phyloP scores from a whole-genome alignment of 1,140 invertebrate species.

The Polypedilum vanderplanki region DNA sequence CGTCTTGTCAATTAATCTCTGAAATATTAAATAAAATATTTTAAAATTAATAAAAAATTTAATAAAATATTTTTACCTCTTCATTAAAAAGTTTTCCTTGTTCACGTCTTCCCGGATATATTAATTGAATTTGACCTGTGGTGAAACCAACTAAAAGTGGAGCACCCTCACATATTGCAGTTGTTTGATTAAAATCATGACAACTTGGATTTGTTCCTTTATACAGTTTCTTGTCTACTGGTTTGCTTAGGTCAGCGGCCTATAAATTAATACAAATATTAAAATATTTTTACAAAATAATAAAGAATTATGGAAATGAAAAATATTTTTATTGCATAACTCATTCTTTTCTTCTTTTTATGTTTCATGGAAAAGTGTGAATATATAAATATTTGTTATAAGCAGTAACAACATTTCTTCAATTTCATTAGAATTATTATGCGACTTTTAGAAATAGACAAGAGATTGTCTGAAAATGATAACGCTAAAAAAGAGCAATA shows the following conservation, averaged over 20 bases:
- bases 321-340: too few relatives aligned
- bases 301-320: too few relatives aligned
- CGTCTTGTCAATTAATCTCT: conserved; percentile 96
- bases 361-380: too few relatives aligned
- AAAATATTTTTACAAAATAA: conserved; percentile 19
- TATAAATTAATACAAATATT: conserved; percentile 44
- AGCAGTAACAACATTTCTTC: too few relatives aligned
- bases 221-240: conserved; percentile 95
- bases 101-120: conserved; percentile 95
- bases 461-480: not conserved
- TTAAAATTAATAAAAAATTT: too few relatives aligned
- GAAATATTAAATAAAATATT: conserved; percentile 35
- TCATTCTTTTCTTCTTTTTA: too few relatives aligned
- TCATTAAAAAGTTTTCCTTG: conserved; percentile 95
- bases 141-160: conserved; percentile 92
- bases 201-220: conserved; percentile 98
- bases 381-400: too few relatives aligned
- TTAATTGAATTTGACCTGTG: conserved; percentile 93
- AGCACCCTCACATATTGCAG: conserved; percentile 72
- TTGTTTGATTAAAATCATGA: conserved; percentile 92
- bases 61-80: conserved; percentile 63
- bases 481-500: conserved; percentile 18
- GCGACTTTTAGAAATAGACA: too few relatives aligned
- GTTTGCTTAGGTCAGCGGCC: conserved; percentile 91
- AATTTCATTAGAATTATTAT: too few relatives aligned